phyloP scores from a whole-genome alignment of 2,113 vertebrate genomes.

The human (Homo sapiens) region DNA sequence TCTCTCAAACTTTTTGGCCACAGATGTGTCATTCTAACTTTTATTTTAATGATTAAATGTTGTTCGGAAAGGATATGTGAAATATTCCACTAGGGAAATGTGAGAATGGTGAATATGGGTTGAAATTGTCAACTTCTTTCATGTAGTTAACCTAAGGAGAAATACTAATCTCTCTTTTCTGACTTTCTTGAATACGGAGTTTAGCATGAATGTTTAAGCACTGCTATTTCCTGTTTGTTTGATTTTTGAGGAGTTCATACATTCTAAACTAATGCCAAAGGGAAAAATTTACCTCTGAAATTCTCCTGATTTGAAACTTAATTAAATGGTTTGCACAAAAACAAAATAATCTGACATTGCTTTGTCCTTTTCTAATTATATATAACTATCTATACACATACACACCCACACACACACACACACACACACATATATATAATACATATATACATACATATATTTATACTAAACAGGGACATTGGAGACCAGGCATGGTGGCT shows the following conservation, averaged over 20 bases:
- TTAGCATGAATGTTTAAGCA: neutral
- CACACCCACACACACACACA: rapidly evolving
- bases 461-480: neutral
- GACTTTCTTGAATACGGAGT: neutral
- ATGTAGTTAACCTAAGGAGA: neutral
- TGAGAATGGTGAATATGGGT: neutral
- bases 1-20: neutral
- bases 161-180: neutral
- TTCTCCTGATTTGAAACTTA: neutral
- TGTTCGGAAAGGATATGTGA: neutral
- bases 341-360: neutral
- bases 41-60: neutral
- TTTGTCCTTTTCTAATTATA: neutral
- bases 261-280: neutral
- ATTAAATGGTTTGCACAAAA: neutral
- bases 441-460: neutral
- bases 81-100: neutral
- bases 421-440: no score
- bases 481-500: no score
- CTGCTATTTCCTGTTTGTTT: neutral
- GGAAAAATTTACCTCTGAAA: neutral
- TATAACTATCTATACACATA: neutral
- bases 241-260: neutral
- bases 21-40: neutral
- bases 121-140: neutral